Conservation (phyloP, 2,888 invertebrate species). For the Troilus luridus region DNA sequence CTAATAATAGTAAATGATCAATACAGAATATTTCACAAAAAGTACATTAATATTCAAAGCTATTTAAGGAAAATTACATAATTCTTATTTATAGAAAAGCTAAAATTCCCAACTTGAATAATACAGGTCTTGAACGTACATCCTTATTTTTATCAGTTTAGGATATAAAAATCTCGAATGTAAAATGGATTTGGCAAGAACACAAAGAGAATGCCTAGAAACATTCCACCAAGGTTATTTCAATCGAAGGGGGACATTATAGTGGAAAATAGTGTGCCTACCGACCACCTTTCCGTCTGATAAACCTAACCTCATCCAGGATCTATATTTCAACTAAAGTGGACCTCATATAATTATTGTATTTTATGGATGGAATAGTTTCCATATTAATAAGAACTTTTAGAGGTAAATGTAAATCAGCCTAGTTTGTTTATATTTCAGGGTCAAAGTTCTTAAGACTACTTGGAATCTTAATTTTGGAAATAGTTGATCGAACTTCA, state of each 20-base stretch:
- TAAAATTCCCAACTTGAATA: not conserved
- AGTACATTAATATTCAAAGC: not conserved
- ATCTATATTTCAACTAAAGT: not conserved
- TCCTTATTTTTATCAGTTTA: constrained; percentile 26
- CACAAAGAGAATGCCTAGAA: constrained; percentile 22
- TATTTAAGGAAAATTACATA: not conserved
- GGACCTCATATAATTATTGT: not conserved
- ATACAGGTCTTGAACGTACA: not conserved
- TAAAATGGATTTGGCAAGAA: constrained; percentile 39
- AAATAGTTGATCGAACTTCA: no score
- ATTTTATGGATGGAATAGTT: no score
- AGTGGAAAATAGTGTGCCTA: constrained; percentile 24
- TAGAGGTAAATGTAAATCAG: no score
- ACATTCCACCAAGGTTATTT: constrained; percentile 44
- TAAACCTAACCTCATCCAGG: not conserved
- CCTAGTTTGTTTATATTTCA: no score
- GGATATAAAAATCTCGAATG: constrained; percentile 19
- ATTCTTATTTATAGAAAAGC: not conserved
- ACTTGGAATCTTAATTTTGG: no score
- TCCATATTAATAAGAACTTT: no score
- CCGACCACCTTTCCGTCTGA: not conserved
- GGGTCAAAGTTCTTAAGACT: no score
- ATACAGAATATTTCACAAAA: no score
- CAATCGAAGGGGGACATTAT: constrained; percentile 17
- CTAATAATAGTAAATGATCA: no score